Percentiles rank a stretch among this genome's conserved stretches.
These are phyloP conservation scores for Thaumatotibia leucotreta DNA, from an alignment of 1,140 invertebrate genomes.

Conservation along the genomic window DNA sequence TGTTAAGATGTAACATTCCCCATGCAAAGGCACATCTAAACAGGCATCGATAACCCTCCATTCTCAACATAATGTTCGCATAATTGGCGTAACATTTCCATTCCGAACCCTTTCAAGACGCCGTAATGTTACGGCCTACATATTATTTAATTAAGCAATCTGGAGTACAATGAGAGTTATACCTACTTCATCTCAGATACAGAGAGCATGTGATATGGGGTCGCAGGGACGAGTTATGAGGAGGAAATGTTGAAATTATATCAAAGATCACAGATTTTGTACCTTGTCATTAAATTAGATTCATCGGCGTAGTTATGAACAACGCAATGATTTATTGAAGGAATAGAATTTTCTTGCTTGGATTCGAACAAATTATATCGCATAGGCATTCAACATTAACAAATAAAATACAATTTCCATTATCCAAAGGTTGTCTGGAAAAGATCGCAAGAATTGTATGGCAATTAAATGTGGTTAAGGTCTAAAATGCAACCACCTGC, in stretches of 20 bases:
- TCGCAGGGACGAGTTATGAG: constrained; percentile 8
- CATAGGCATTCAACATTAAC: too few species aligned
- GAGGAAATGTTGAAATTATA: constrained; percentile 18
- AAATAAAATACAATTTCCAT: too few species aligned
- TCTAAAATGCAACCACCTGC: too few species aligned
- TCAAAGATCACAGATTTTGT: constrained; percentile 24
- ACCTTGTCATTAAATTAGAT: not conserved
- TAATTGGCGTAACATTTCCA: constrained; percentile 75
- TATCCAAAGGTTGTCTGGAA: too few species aligned
- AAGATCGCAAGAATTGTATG: too few species aligned
- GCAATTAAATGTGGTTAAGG: too few species aligned
- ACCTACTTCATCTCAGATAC: constrained; percentile 43
- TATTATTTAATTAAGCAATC: constrained; percentile 75
- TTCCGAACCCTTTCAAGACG: constrained; percentile 72
- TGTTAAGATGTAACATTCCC: constrained; percentile 7
- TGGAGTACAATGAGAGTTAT: constrained; percentile 66
- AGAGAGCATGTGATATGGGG: constrained; percentile 14
- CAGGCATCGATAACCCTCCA: constrained; percentile 63
- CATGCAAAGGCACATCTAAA: constrained; percentile 18
- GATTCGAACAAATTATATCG: too few species aligned
- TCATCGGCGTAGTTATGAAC: not conserved
- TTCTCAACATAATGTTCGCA: constrained; percentile 71
- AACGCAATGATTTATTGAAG: not conserved
- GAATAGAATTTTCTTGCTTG: not conserved
- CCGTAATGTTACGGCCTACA: constrained; percentile 68